phyloP scores from a whole-genome alignment of 2,888 invertebrate species.

The Eilema depressum region DNA sequence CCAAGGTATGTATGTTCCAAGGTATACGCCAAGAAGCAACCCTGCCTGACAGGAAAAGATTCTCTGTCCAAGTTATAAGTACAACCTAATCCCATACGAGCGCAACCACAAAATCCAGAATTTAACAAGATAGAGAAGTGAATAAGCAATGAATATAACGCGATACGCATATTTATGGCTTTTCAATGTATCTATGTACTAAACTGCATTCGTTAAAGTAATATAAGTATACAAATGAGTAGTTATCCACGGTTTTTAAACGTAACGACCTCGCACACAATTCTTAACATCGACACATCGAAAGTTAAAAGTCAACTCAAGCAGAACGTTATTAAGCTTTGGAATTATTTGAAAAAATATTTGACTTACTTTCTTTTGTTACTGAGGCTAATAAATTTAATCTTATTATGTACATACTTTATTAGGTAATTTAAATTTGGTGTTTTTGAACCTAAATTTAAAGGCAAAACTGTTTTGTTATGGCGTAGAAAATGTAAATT shows the following conservation, averaged over 20 bases:
- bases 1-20: no score
- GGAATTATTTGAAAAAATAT: neutral
- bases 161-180: neutral
- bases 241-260: slow-evolving; percentile 19
- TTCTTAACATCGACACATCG: slow-evolving; percentile 20
- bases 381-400: slow-evolving; percentile 39
- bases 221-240: slow-evolving; percentile 20
- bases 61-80: no score
- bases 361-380: slow-evolving; percentile 4
- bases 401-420: slow-evolving; percentile 29
- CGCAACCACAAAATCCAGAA: neutral
- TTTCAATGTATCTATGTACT: neutral
- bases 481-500: neutral
- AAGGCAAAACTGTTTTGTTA: neutral
- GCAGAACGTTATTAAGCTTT: neutral
- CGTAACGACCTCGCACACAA: slow-evolving; percentile 24
- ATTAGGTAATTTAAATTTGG: slow-evolving; percentile 1
- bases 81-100: no score
- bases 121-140: neutral
- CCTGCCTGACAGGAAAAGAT: no score
- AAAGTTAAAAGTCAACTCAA: neutral
- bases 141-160: neutral
- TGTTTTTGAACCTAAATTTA: neutral
- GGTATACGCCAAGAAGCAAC: no score
- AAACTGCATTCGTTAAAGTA: slow-evolving; percentile 19